Percentiles rank a stretch among this genome's conserved stretches.
These are phyloP conservation scores for Cygnus olor DNA, from an alignment of 2,797 vertebrate genomes.

Conservation along the genomic window DNA sequence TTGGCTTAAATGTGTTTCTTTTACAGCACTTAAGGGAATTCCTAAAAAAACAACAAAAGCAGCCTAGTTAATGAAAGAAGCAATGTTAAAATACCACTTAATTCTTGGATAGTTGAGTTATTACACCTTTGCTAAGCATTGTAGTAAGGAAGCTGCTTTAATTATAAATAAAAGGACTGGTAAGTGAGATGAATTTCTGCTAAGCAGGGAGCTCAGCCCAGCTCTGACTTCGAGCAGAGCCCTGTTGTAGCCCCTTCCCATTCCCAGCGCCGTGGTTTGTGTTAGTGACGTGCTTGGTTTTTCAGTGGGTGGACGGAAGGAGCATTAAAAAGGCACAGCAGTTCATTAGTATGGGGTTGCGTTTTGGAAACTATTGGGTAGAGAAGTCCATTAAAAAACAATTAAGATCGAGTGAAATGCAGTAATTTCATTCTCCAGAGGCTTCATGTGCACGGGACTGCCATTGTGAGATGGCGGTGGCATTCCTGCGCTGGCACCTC, in stretches of 20 bases:
- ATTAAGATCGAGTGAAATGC: neutral
- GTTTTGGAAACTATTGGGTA: neutral
- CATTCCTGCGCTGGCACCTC: neutral
- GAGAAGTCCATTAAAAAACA: constrained; percentile 23
- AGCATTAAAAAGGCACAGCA: neutral
- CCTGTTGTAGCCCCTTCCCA: neutral
- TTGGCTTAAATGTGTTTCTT: neutral
- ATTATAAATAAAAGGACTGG: constrained; percentile 9
- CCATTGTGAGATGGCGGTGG: neutral
- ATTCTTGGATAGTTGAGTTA: neutral
- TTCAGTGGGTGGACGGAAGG: neutral
- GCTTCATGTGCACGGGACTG: neutral
- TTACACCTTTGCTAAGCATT: neutral
- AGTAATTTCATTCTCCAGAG: neutral
- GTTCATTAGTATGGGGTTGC: neutral
- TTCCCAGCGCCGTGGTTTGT: neutral
- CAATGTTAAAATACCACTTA: neutral
- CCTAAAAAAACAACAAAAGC: neutral
- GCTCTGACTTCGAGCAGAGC: neutral
- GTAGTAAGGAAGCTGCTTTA: constrained; percentile 15
- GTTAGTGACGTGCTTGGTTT: constrained; percentile 15
- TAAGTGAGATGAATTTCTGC: neutral
- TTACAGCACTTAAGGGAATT: neutral
- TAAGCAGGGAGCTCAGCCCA: neutral
- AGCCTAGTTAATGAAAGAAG: neutral